Conservation (phyloP, 2,797 vertebrate genomes). For the Sebastes glaucus region DNA sequence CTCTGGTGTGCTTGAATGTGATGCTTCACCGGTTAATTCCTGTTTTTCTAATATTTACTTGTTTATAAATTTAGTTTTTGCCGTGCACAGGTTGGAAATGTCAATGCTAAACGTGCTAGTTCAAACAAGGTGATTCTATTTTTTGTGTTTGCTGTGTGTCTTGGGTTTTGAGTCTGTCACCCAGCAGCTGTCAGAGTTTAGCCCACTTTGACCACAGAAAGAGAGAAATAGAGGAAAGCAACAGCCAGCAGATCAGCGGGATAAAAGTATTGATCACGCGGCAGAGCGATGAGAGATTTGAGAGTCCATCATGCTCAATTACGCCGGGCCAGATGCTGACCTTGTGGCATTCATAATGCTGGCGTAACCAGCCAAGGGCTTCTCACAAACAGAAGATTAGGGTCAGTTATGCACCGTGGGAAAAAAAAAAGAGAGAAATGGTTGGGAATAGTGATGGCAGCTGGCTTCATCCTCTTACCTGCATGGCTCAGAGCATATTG, state of each 20-base stretch:
- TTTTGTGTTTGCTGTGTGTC: not conserved
- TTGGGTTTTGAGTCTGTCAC: slow-evolving; percentile 1
- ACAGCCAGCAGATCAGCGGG: slow-evolving; percentile 34
- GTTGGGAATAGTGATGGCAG: not conserved
- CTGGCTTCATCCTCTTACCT: slow-evolving; percentile 45
- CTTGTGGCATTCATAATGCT: slow-evolving; percentile 41
- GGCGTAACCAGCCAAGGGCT: slow-evolving; percentile 27
- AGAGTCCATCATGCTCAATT: slow-evolving; percentile 57
- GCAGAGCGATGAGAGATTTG: slow-evolving; percentile 33
- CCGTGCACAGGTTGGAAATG: not conserved
- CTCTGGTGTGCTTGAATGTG: not conserved
- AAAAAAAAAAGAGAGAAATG: not conserved
- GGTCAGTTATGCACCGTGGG: slow-evolving; percentile 58
- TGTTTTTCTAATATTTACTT: no score
- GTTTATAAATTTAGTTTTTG: not conserved
- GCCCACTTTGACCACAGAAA: slow-evolving; percentile 16
- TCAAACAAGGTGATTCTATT: not conserved
- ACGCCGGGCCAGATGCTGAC: slow-evolving; percentile 58
- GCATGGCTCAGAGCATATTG: slow-evolving; percentile 4
- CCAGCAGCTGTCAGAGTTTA: slow-evolving; percentile 27
- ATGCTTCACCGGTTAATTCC: not conserved
- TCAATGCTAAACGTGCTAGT: not conserved
- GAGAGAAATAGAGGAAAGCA: not conserved
- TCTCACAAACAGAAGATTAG: slow-evolving; percentile 65
- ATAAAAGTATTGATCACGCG: slow-evolving; percentile 58